Conservation (phyloP, 2,113 vertebrate species). For the Cyanoramphus novaezelandiae region DNA sequence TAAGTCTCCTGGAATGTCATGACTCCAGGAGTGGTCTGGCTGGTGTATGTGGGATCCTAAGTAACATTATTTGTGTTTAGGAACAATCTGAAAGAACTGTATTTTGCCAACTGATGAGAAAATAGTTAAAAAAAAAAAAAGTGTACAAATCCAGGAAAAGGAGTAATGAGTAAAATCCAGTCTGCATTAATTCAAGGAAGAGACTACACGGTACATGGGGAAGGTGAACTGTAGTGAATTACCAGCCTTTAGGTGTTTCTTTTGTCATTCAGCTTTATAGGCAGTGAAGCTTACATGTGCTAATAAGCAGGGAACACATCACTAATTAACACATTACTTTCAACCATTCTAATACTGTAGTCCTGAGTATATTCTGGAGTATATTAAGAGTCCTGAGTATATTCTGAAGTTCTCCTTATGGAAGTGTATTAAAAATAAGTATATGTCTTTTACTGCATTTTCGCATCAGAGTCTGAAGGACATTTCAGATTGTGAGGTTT, state of each 20-base stretch:
- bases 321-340: not conserved
- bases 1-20: not conserved
- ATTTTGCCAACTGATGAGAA: not conserved
- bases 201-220: not conserved
- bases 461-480: not conserved
- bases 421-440: not conserved
- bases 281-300: not conserved
- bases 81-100: not conserved
- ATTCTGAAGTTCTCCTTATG: not conserved
- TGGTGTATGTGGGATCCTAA: not conserved
- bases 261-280: not conserved
- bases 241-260: not conserved
- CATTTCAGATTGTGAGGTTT: not conserved
- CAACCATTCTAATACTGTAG: not conserved
- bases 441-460: not conserved
- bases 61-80: not conserved
- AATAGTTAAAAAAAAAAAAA: not conserved
- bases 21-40: not conserved
- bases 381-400: not conserved
- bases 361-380: not conserved
- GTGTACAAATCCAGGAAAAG: not conserved
- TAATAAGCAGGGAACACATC: not conserved
- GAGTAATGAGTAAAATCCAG: not conserved
- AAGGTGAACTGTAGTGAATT: not conserved
- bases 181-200: not conserved